Evolutionary conservation across 2,797 vertebrate genomes (phyloP).

Genomic region (Semaprochilodus insignis): DNA sequence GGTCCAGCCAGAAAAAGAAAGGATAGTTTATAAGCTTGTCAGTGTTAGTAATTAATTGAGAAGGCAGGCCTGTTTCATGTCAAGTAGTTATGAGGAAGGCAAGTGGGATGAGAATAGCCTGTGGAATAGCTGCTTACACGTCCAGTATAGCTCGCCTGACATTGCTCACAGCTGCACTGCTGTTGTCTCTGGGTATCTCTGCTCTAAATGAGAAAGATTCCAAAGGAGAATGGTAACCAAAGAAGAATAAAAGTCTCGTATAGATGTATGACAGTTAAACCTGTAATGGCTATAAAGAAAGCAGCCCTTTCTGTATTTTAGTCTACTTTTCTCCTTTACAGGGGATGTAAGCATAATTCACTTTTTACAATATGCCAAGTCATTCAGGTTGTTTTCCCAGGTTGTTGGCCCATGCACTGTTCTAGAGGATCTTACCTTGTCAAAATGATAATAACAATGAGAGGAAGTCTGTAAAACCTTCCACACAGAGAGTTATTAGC

Average conservation of each 20-base stretch:
- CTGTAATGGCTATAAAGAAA: no score
- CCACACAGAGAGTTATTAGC: no score
- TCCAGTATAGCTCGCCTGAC: background rate
- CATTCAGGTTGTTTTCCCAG: no score
- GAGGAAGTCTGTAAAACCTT: no score
- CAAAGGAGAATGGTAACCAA: background rate
- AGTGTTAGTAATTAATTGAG: constrained; percentile 7
- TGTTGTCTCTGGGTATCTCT: background rate
- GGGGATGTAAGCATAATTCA: no score
- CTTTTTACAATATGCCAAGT: no score
- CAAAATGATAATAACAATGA: no score
- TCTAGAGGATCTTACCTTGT: no score
- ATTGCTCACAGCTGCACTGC: background rate
- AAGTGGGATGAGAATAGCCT: background rate
- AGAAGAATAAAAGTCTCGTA: background rate
- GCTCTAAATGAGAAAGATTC: background rate
- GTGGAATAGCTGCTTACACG: background rate
- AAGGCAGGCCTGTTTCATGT: background rate
- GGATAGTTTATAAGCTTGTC: constrained; percentile 13
- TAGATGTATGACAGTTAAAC: background rate
- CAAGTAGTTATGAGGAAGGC: background rate
- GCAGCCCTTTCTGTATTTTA: no score
- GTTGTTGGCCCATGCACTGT: no score
- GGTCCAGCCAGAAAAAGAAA: background rate
- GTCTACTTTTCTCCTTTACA: no score